phyloP scores from a whole-genome alignment of 2,113 vertebrate genomes.

The Paradoxurus hermaphroditus region DNA sequence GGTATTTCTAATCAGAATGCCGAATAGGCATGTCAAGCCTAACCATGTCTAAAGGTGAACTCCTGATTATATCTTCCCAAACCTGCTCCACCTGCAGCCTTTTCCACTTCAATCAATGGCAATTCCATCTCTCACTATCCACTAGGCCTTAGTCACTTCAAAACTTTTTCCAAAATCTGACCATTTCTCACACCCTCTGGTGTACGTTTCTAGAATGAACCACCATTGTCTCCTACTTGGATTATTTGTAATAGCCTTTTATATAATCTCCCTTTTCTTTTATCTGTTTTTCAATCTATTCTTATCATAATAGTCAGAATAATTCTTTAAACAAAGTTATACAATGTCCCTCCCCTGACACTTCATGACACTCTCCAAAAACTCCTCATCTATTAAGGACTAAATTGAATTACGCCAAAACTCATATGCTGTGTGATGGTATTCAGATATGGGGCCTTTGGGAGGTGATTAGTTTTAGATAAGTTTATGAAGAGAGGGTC shows the following conservation, averaged over 20 bases:
- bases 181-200: background rate
- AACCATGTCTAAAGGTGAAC: background rate
- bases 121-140: background rate
- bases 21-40: background rate
- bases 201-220: background rate
- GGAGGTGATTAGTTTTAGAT: background rate
- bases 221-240: background rate
- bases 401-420: background rate
- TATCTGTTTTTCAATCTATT: background rate
- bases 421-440: background rate
- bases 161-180: background rate
- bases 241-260: background rate
- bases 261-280: background rate
- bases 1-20: background rate
- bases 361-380: background rate
- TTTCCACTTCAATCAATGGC: background rate
- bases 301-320: background rate
- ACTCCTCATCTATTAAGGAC: background rate
- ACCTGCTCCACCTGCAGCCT: background rate
- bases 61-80: background rate
- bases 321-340: background rate
- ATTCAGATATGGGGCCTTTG: background rate
- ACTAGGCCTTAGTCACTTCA: background rate
- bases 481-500: background rate
- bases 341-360: background rate